Base-by-base conservation (phyloP, 2,797 vertebrate genomes). In the Notamacropus eugenii region DNA sequence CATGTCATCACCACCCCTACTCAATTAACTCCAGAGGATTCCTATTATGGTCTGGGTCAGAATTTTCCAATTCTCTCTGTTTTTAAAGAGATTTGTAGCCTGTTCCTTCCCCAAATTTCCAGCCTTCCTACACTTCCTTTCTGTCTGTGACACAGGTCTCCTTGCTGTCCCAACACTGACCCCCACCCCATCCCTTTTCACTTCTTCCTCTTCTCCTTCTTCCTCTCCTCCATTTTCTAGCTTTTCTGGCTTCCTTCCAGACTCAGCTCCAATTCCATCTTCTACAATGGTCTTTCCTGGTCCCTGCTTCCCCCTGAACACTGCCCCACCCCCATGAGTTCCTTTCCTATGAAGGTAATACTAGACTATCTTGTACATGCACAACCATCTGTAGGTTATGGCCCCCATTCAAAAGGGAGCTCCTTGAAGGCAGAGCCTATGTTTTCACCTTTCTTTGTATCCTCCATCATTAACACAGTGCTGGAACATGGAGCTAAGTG, bases 241-340 rank as follows among this genome's bases (percentile, higher is more conserved):
- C 22, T 82, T 24, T 22, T 27, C 40, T 24, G 22, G 22, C 74
- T 82, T 82, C 74, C 74, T 82, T 46, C 19, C 19, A 46, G 74
- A 82, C 40, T 82, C 74, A 82, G n/a, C 22, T 82, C 67, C 4
- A 46, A 46, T 46, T 24, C 74, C 19, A 46, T 3, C 9, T 82
- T 82, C 40, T 46, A 0, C 6, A 22, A 19, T n/a, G 19, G n/a
- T 5, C 67, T 82, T 82, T 22, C n/a, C n/a, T 14, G 31, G 29
- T 82, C n/a, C 6, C 16, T 40, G 19, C 11, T 22, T 40, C 74
- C 34, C 62, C 31, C 31, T 13, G 59, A n/a, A 34, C 10, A 31
- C 12, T 52, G 6, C 52, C n/a, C 8, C 19, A 8, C 1, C n/a
- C 56, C 0, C 56, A 57, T 19, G 8, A 46, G 22, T 0, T 2